Conservation (phyloP, 2,797 vertebrate genomes). For the Pyrocephalus nanus region DNA sequence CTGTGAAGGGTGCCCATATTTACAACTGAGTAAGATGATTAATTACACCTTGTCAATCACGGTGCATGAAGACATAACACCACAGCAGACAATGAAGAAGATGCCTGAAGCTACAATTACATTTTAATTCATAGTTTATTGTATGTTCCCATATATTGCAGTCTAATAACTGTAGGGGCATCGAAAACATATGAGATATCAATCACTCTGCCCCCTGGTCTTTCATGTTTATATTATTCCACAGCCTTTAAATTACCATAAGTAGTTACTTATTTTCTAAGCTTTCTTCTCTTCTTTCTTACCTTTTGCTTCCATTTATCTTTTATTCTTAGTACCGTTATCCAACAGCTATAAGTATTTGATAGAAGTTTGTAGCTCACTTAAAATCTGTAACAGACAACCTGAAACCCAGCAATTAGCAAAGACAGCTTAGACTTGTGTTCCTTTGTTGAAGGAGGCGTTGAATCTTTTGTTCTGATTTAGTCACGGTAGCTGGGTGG, state of each 20-base stretch:
- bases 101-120: constrained; percentile 82
- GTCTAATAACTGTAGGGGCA: constrained; percentile 79
- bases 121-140: constrained; percentile 82
- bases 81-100: constrained; percentile 82
- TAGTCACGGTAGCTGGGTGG: constrained; percentile 84
- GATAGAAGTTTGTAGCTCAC: constrained; percentile 76
- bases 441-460: constrained; percentile 80
- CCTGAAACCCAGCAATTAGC: constrained; percentile 81
- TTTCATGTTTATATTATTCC: constrained; percentile 60
- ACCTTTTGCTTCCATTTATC: constrained; percentile 69
- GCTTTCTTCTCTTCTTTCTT: constrained; percentile 59
- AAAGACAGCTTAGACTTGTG: constrained; percentile 77
- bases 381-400: constrained; percentile 77
- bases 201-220: constrained; percentile 77
- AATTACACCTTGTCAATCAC: constrained; percentile 85
- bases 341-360: constrained; percentile 71
- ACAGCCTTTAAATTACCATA: constrained; percentile 63
- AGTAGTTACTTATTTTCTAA: constrained; percentile 62
- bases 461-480: constrained; percentile 86
- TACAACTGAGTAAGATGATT: constrained; percentile 85
- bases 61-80: constrained; percentile 85
- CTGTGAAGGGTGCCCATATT: constrained; percentile 82
- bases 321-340: constrained; percentile 67
- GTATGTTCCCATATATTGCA: constrained; percentile 80
- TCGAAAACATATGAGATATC: constrained; percentile 77